A percentile compares a stretch with the other conserved stretches of the same genome.
These are phyloP conservation scores for Neolamprologus kungweensis DNA, from an alignment of 2,113 vertebrate genomes.

Conservation along the genomic window DNA sequence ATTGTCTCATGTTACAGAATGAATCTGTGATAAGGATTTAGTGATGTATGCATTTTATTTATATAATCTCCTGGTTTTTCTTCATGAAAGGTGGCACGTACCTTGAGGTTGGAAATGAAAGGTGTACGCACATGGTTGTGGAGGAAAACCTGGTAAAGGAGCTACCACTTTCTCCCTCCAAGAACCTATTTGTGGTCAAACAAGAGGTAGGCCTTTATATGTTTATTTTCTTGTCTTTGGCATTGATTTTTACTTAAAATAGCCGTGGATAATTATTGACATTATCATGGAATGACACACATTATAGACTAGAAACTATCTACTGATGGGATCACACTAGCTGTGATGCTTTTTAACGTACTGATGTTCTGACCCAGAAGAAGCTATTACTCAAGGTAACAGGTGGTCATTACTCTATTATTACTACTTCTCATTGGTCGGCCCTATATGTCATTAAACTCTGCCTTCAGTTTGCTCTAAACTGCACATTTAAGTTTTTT, in stretches of 20 bases:
- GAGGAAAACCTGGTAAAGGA: slow-evolving; percentile 92
- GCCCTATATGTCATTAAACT: not conserved
- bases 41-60: not conserved
- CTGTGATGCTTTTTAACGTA: not conserved
- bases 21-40: not conserved
- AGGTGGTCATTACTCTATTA: not conserved
- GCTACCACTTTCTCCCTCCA: slow-evolving; percentile 80
- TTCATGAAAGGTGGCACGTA: slow-evolving; percentile 75
- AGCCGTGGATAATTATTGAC: not conserved
- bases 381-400: not conserved
- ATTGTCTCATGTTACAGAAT: not conserved
- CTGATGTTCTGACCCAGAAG: not conserved
- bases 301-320: not conserved
- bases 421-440: not conserved
- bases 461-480: not conserved
- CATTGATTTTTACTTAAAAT: not conserved
- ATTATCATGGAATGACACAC: not conserved
- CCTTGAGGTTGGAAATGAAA: slow-evolving; percentile 82
- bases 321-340: not conserved
- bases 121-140: slow-evolving; percentile 91
- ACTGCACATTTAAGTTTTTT: not conserved
- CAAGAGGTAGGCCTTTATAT: slow-evolving; percentile 80
- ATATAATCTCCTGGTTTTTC: not conserved
- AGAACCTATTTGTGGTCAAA: slow-evolving; percentile 91
- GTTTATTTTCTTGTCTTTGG: not conserved